A percentile compares a stretch with the other conserved stretches of the same genome.
Conservation (phyloP, 1,140 invertebrate species). For the Hestina assimilis region DNA sequence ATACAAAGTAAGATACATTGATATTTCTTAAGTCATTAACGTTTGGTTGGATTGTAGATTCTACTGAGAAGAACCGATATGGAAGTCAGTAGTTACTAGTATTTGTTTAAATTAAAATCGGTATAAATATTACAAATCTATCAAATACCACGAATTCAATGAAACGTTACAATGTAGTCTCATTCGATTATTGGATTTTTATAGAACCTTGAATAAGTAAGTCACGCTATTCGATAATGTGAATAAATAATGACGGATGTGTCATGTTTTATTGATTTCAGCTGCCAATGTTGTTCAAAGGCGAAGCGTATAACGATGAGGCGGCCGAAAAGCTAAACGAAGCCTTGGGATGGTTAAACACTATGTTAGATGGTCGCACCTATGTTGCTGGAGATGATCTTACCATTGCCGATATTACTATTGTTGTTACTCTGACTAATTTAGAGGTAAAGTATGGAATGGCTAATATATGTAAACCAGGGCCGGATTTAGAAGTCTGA, state of each 20-base stretch:
- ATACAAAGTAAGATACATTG: too few species aligned
- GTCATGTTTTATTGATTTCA: conserved; percentile 33
- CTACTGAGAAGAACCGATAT: too few species aligned
- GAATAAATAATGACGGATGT: not conserved
- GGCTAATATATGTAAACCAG: too few species aligned
- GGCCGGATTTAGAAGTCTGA: too few species aligned
- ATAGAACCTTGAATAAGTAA: not conserved
- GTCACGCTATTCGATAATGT: not conserved
- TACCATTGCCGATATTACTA: conserved; percentile 85
- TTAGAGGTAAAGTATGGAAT: conserved; percentile 62
- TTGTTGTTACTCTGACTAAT: conserved; percentile 81
- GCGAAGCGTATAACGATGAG: conserved; percentile 75
- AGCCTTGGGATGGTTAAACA: conserved; percentile 82
- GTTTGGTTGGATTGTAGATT: too few species aligned
- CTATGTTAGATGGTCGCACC: conserved; percentile 80
- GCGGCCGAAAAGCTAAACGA: conserved; percentile 81
- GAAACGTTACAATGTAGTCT: too few species aligned
- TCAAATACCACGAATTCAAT: too few species aligned
- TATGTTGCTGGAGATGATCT: conserved; percentile 84
- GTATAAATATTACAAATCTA: too few species aligned
- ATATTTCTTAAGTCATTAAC: too few species aligned
- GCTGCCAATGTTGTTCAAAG: conserved; percentile 55
- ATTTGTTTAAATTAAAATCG: too few species aligned
- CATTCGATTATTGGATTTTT: not conserved
- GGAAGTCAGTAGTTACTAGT: too few species aligned